Evolutionary conservation across 2,113 vertebrate genomes (phyloP).

Genomic region (Otocyon megalotis): DNA sequence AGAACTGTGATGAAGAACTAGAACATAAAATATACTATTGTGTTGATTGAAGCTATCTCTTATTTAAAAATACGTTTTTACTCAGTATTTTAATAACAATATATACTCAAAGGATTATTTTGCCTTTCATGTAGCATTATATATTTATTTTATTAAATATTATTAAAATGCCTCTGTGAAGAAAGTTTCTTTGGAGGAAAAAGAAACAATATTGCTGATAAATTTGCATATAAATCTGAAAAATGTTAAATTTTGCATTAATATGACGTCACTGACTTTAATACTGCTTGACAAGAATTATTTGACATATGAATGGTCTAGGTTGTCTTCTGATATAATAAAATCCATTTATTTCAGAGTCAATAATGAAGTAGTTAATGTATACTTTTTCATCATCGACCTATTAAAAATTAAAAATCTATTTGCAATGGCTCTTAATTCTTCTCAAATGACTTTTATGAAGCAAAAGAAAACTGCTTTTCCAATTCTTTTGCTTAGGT

Average conservation of each 20-base stretch:
- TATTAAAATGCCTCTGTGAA: not conserved
- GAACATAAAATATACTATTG: not conserved
- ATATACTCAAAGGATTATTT: not conserved
- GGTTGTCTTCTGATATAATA: not conserved
- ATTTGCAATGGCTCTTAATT: not conserved
- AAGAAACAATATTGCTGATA: not conserved
- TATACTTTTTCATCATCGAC: not conserved
- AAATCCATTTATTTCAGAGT: not conserved
- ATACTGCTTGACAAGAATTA: not conserved
- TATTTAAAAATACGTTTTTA: not conserved
- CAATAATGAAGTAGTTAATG: not conserved
- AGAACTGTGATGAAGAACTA: not conserved
- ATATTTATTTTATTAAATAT: not conserved
- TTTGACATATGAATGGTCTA: not conserved
- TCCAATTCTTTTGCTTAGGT: not conserved
- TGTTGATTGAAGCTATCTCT: not conserved
- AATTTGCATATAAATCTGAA: not conserved
- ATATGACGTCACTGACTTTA: not conserved
- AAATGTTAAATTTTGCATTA: not conserved
- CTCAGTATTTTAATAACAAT: not conserved
- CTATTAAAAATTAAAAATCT: not conserved
- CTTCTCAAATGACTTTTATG: not conserved
- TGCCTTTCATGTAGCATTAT: not conserved
- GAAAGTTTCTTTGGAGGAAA: not conserved
- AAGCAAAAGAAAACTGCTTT: not conserved